These are phyloP conservation scores for Anthopleura xanthogrammica DNA, from an alignment of 92 coral and sea anemone species.

Conservation along the genomic window DNA sequence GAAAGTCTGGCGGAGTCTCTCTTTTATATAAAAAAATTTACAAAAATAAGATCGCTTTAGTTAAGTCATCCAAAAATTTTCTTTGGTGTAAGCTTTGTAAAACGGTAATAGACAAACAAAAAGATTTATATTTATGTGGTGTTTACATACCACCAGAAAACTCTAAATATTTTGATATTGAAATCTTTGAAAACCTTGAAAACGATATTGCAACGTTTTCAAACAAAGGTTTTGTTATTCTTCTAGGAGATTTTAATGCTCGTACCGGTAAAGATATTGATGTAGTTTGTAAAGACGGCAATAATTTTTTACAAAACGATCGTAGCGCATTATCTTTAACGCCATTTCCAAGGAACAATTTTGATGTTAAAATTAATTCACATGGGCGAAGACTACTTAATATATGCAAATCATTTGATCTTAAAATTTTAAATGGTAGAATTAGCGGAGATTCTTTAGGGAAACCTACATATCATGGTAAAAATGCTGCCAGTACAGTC, in stretches of 20 bases:
- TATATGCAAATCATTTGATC: background rate
- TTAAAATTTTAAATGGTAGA: background rate
- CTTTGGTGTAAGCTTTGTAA: slow-evolving; percentile 40
- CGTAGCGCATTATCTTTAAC: background rate
- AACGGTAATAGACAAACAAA: background rate
- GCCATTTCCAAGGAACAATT: background rate
- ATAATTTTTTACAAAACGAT: background rate
- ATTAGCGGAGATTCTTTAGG: background rate
- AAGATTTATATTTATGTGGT: slow-evolving; percentile 40
- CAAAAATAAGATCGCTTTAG: background rate
- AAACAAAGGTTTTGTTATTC: slow-evolving; percentile 25
- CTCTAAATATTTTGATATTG: slow-evolving; percentile 29
- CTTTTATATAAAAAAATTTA: background rate
- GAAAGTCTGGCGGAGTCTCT: background rate
- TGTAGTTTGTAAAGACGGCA: slow-evolving; percentile 18
- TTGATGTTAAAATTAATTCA: background rate
- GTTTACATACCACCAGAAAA: slow-evolving; percentile 42
- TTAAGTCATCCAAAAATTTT: background rate
- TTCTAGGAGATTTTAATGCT: slow-evolving; percentile 43
- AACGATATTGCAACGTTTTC: slow-evolving; percentile 9
- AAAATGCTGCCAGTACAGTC: too few relatives aligned
- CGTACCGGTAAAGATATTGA: slow-evolving; percentile 11
- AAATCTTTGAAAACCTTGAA: slow-evolving; percentile 41
- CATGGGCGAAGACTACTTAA: background rate
- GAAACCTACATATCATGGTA: too few relatives aligned